Base-by-base conservation (phyloP, 2,113 vertebrate species). In the Sula dactylatra region DNA sequence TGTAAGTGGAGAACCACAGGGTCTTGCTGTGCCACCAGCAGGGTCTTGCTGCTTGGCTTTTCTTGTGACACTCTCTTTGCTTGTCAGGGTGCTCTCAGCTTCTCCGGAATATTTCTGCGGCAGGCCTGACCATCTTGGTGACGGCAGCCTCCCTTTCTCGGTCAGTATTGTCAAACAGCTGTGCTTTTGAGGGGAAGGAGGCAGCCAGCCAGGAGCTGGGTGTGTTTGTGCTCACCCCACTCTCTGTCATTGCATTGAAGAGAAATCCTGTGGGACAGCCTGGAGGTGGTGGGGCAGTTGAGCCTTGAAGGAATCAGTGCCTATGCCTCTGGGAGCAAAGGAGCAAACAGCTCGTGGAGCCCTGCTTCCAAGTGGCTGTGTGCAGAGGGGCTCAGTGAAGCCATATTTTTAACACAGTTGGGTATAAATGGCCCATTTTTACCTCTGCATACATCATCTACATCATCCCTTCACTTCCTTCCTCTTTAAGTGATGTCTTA, bases 361-460 rank as follows among this genome's bases (percentile, higher is more conserved):
- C 40, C 16, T 0, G 3, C 42, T 89, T 91, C 44, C 38, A 54
- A 70, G 45, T 20, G 21, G 7, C 38, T 88, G 9, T 83, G 50
- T 73, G 55, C 55, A 86, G 55, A 70, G 24, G 25, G 42, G 38
- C 71, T 94, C 6, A 3, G 19, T 62, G 59, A 91, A 95, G 55
- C 71, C 4, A 4, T 90, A 19, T 94, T 96, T 97, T 88, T 94
- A 83, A 80, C 65, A 26, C 12, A 24, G 64, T 88, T 87, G 65
- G 26, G 62, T 95, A 93, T 83, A 95, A 97, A 95, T 92, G 78
- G 81, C 79, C 87, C 89, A 73, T 92, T 97, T 97, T 96, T 97
- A 96, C 93, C 90, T 94, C 89, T 92, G 86, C 83, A 66, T 95
- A 91, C 44, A 94, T 93, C 90, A 93, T 91, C 74, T 96, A 82